Evolutionary conservation across 92 coral and sea anemone genomes (phyloP), one percentile per base, ranked within the genome.

Genomic region (Actinernus sp.): DNA sequence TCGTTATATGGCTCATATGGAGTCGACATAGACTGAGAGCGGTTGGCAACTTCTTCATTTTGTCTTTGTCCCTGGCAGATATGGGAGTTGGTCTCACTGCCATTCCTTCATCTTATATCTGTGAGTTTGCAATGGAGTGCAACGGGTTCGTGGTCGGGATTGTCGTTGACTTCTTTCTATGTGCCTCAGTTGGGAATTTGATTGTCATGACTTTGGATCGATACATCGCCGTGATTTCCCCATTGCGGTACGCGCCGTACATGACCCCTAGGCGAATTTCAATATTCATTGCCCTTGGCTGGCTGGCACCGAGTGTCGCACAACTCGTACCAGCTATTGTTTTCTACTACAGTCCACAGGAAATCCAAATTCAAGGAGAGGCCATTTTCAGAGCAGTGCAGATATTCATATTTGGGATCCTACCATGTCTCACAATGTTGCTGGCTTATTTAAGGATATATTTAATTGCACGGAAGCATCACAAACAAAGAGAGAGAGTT

Each of bases 331-430:
- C 83, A 12, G 30, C 49, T 1, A 44, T 65, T 25, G 27, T 14
- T 10, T 23, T 76, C 49, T 7, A 25, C 5, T 2, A 51, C 65
- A 52, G 19, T 44, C 48, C 75, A 55, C 31, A 17, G 27, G 18
- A 37, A 14, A 38, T 30, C 26, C 41, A 36, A n/a, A 16, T 24
- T 27, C 45, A 57, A 20, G 67, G 55, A 26, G 47, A 31, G 31
- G 20, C 28, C 19, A 48, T 76, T 33, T 38, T 76, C 21, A 20
- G 39, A 2, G 74, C 60, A n/a, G 28, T 65, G 2, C 83, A 76
- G 49, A 62, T 71, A 39, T 80, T 80, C 47, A 21, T 68, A 4
- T 61, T 80, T 33, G 87, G 71, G 46, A 36, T 80, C 17, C 26
- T 63, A 6, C 74, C 87, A 18, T 63, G 68, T 40, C 25, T 62